Percentiles rank a stretch among this genome's conserved stretches.
Conservation (phyloP, 1,140 invertebrate species). For the Propsilocerus akamusi region DNA sequence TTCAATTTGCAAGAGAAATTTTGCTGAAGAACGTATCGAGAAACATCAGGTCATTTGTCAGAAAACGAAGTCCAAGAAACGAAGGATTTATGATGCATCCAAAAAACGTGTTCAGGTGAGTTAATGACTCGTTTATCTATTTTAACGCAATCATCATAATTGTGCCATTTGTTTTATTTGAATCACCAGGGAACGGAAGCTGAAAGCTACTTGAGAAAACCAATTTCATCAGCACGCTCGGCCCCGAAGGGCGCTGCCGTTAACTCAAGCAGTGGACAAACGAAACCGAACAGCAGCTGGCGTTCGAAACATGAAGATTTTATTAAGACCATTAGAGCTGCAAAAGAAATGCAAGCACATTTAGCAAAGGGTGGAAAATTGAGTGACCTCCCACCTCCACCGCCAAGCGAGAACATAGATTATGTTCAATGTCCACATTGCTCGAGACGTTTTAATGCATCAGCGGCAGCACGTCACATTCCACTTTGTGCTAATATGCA, state of each 20-base stretch:
- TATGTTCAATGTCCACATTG: constrained; percentile 88
- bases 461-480: constrained; percentile 80
- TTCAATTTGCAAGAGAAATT: constrained; percentile 47
- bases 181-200: constrained; percentile 59
- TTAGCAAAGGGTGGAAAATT: constrained; percentile 72
- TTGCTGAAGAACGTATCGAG: constrained; percentile 55
- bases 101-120: constrained; percentile 50
- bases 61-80: constrained; percentile 52
- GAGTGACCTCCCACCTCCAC: constrained; percentile 75
- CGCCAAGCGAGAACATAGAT: constrained; percentile 67
- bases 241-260: constrained; percentile 5
- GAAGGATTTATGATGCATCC: constrained; percentile 71
- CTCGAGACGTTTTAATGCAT: constrained; percentile 64
- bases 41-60: constrained; percentile 69
- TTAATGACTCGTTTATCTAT: constrained; percentile 5
- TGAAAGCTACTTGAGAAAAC: constrained; percentile 47
- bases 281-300: constrained; percentile 52
- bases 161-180: constrained; percentile 1
- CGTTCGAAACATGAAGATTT: constrained; percentile 84
- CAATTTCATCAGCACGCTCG: constrained; percentile 11
- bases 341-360: constrained; percentile 71
- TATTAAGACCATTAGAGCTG: constrained; percentile 70
- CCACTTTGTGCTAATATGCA: constrained; percentile 73
- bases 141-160: not conserved
- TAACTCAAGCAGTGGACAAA: constrained; percentile 15